Conservation (phyloP, 1,140 invertebrate genomes). For the Drosophila ambigua region DNA sequence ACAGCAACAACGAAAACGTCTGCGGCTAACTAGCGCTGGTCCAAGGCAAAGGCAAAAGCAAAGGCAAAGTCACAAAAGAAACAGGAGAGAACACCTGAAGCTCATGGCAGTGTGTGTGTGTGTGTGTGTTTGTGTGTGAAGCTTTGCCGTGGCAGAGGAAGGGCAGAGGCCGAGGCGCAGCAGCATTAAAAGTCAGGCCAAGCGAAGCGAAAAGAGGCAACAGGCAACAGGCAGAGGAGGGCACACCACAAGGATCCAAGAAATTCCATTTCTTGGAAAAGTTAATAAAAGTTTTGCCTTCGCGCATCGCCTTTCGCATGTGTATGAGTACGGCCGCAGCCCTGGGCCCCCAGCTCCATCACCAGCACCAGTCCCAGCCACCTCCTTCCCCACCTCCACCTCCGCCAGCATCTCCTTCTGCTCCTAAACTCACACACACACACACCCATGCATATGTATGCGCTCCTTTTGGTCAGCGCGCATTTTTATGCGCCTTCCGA, state of each 20-base stretch:
- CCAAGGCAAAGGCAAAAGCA: constrained; percentile 18
- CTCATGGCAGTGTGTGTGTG: constrained; percentile 41
- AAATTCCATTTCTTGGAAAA: constrained; percentile 80
- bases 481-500: constrained; percentile 71
- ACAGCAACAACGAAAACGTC: constrained; percentile 9
- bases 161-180: constrained; percentile 11
- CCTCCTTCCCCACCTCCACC: not conserved
- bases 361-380: not conserved
- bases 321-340: constrained; percentile 13
- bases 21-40: constrained; percentile 66
- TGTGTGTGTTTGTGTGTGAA: constrained; percentile 34
- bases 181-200: constrained; percentile 74
- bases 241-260: constrained; percentile 64
- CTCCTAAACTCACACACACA: constrained; percentile 12
- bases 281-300: constrained; percentile 80
- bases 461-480: constrained; percentile 51
- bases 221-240: constrained; percentile 49
- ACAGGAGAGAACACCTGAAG: constrained; percentile 72
- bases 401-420: not conserved
- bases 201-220: constrained; percentile 77
- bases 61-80: constrained; percentile 35
- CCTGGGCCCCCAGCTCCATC: constrained; percentile 9
- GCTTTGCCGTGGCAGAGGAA: constrained; percentile 4
- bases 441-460: not conserved
- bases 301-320: constrained; percentile 71